A percentile compares a stretch with the other conserved stretches of the same genome.
These are phyloP conservation scores for Sebastes vulpes DNA, from an alignment of 2,797 vertebrate genomes.

Conservation along the genomic window DNA sequence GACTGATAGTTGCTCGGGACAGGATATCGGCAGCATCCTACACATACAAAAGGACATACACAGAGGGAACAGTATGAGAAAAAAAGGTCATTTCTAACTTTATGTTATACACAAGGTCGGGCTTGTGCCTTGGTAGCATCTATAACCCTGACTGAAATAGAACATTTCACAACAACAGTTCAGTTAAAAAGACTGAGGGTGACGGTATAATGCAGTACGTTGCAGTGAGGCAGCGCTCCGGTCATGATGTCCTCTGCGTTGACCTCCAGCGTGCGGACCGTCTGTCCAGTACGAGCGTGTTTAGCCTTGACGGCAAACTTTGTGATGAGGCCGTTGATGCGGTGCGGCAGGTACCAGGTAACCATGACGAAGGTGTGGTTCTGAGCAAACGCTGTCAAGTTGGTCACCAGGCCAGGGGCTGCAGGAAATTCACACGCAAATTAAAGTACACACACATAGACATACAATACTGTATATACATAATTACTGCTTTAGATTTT, in stretches of 20 bases:
- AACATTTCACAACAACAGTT: constrained; percentile 2
- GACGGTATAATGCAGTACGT: constrained; percentile 82
- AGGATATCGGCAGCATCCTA: constrained; percentile 96
- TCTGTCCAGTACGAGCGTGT: constrained; percentile 89
- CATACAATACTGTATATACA: neutral
- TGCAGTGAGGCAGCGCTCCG: constrained; percentile 93
- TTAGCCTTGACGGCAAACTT: constrained; percentile 96
- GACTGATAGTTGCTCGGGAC: constrained; percentile 92
- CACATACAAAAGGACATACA: constrained; percentile 9
- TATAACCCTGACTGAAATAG: neutral
- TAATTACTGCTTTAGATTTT: neutral
- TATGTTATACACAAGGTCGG: neutral
- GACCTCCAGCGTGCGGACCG: constrained; percentile 90
- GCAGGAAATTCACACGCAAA: constrained; percentile 39
- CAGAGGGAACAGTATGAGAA: neutral
- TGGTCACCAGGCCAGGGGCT: constrained; percentile 97
- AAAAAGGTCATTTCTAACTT: neutral
- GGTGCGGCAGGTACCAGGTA: constrained; percentile 94
- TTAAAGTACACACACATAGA: neutral
- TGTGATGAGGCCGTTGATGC: constrained; percentile 97
- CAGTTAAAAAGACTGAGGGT: neutral
- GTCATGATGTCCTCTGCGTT: constrained; percentile 94
- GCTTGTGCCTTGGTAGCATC: neutral
- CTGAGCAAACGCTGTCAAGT: constrained; percentile 92
- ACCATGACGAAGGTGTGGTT: constrained; percentile 93